A percentile compares a stretch with the other conserved stretches of the same genome.
phyloP scores from a whole-genome alignment of 2,888 invertebrate genomes.

The Metellina segmentata region DNA sequence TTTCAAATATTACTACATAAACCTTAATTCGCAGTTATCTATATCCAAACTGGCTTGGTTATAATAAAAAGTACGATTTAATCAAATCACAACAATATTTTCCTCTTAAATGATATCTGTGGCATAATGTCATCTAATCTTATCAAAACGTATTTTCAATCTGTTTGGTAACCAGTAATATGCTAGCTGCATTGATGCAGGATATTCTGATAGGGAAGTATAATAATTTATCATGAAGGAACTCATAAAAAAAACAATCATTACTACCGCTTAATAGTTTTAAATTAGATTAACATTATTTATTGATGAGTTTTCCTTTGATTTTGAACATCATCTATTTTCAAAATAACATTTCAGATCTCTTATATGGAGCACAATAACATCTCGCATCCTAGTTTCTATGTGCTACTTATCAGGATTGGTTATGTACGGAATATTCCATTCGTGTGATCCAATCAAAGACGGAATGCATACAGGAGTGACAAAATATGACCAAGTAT shows the following conservation, averaged over 20 bases:
- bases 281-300: neutral
- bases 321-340: neutral
- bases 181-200: too few relatives aligned
- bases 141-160: too few relatives aligned
- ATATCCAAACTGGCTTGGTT: too few relatives aligned
- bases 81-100: too few relatives aligned
- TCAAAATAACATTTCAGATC: slow-evolving; percentile 4
- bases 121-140: too few relatives aligned
- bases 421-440: neutral
- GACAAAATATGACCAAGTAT: slow-evolving; percentile 4
- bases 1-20: too few relatives aligned
- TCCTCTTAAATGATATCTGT: too few relatives aligned
- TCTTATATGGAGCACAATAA: slow-evolving; percentile 23
- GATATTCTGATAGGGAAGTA: too few relatives aligned
- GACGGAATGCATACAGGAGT: neutral
- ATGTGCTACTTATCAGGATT: neutral
- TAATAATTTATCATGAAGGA: neutral
- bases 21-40: too few relatives aligned
- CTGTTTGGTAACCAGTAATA: too few relatives aligned
- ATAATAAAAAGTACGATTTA: too few relatives aligned
- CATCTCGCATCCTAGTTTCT: neutral
- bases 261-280: neutral
- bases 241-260: neutral
- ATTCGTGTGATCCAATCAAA: slow-evolving; percentile 14
- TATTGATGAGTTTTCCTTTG: neutral